phyloP scores from a whole-genome alignment of 1,140 invertebrate species.

The Cherax destructor region DNA sequence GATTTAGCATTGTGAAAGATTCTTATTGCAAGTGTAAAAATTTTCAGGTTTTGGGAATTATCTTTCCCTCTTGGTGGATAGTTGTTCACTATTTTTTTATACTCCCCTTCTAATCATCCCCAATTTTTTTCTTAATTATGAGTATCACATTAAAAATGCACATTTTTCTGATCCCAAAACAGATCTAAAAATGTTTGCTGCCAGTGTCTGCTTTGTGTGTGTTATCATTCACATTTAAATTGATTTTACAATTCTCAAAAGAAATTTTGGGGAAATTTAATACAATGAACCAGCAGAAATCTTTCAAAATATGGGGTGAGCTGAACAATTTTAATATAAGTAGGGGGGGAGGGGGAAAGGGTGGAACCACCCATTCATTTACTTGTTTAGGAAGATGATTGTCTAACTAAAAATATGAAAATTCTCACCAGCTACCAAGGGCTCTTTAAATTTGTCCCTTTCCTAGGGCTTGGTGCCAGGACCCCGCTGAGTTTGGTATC shows the following conservation, averaged over 20 bases:
- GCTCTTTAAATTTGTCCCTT: no score
- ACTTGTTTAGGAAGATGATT: no score
- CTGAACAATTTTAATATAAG: not conserved
- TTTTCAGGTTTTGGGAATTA: not conserved
- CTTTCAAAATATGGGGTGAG: not conserved
- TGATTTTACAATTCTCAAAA: not conserved
- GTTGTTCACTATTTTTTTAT: not conserved
- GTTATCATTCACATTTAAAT: not conserved
- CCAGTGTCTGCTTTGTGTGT: conserved; percentile 5
- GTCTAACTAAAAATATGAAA: no score
- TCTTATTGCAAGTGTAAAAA: not conserved
- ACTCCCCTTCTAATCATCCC: not conserved
- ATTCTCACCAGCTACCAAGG: no score
- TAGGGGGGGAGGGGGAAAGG: no score
- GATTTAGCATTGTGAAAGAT: not conserved
- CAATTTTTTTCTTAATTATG: not conserved
- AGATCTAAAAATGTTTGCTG: not conserved
- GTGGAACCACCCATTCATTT: no score
- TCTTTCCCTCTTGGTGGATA: not conserved
- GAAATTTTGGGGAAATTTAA: not conserved
- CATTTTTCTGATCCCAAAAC: not conserved
- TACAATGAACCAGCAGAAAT: not conserved
- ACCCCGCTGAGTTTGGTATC: no score
- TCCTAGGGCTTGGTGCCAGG: no score
- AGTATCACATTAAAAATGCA: not conserved